Percentiles rank a stretch among this genome's conserved stretches.
Evolutionary conservation across 2,888 invertebrate species (phyloP).

Genomic region (Drosophila yooni): DNA sequence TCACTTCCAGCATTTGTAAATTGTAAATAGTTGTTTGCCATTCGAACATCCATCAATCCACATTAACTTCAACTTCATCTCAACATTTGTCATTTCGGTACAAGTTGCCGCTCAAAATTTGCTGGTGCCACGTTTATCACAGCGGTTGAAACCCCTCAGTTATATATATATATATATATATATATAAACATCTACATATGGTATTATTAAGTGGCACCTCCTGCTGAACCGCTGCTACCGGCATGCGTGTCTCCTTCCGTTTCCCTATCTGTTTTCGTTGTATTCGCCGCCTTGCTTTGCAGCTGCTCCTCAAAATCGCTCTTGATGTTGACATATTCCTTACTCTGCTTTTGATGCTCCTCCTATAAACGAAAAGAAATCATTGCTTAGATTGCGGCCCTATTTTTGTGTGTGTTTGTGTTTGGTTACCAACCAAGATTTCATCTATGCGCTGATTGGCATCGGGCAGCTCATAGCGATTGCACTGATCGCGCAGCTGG

Average conservation of each 20-base stretch:
- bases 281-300: slow-evolving; percentile 59
- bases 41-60: slow-evolving; percentile 1
- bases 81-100: background rate
- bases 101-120: slow-evolving; percentile 9
- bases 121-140: slow-evolving; percentile 50
- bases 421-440: slow-evolving; percentile 78
- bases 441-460: slow-evolving; percentile 82
- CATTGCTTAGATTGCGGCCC: background rate
- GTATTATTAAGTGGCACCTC: slow-evolving; percentile 6
- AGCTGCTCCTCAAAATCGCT: slow-evolving; percentile 83
- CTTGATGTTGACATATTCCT: slow-evolving; percentile 83
- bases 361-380: slow-evolving; percentile 64
- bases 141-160: slow-evolving; percentile 54
- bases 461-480: slow-evolving; percentile 78
- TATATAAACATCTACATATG: background rate
- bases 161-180: slow-evolving; percentile 1
- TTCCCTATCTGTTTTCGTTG: slow-evolving; percentile 35
- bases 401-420: background rate
- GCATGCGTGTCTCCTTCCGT: slow-evolving; percentile 4
- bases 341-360: slow-evolving; percentile 84
- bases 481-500: slow-evolving; percentile 81
- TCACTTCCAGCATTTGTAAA: slow-evolving; percentile 5
- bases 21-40: slow-evolving; percentile 45
- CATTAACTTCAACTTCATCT: background rate
- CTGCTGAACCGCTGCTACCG: slow-evolving; percentile 3